Evolutionary conservation across 2,888 invertebrate species (phyloP).

Genomic region (Drosophila yooni): DNA sequence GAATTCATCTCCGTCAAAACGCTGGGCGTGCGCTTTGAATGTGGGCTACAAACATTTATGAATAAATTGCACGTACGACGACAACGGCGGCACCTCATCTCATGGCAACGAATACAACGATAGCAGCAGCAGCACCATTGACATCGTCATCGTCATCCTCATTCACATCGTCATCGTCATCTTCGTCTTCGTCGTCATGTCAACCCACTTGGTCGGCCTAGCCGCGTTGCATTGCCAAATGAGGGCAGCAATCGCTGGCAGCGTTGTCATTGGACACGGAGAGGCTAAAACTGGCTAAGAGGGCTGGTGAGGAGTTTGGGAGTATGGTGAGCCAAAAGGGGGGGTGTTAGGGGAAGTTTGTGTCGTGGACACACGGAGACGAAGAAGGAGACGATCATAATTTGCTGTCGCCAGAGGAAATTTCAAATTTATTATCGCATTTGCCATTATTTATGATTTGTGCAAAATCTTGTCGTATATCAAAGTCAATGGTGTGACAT

Average conservation of each 20-base stretch:
- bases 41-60: slow-evolving; percentile 80
- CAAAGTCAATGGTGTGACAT: slow-evolving; percentile 82
- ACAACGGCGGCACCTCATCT: slow-evolving; percentile 35
- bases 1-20: slow-evolving; percentile 81
- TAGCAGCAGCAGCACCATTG: slow-evolving; percentile 41
- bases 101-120: slow-evolving; percentile 18
- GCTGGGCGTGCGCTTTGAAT: slow-evolving; percentile 71
- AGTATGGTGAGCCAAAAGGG: not conserved
- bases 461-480: slow-evolving; percentile 83
- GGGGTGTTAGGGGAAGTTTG: not conserved
- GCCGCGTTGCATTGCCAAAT: slow-evolving; percentile 44
- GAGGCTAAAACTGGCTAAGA: not conserved
- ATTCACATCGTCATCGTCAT: slow-evolving; percentile 38
- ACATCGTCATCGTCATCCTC: slow-evolving; percentile 37
- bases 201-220: slow-evolving; percentile 60
- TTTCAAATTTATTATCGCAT: slow-evolving; percentile 84
- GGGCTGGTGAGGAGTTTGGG: not conserved
- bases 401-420: slow-evolving; percentile 82
- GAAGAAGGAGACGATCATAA: slow-evolving; percentile 70
- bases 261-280: slow-evolving; percentile 23
- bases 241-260: slow-evolving; percentile 27
- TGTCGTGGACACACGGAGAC: slow-evolving; percentile 42
- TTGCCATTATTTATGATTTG: slow-evolving; percentile 85
- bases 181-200: slow-evolving; percentile 42
- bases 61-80: slow-evolving; percentile 82